Base-by-base conservation (phyloP, 2,113 vertebrate genomes). In the Callionymus lyra region DNA sequence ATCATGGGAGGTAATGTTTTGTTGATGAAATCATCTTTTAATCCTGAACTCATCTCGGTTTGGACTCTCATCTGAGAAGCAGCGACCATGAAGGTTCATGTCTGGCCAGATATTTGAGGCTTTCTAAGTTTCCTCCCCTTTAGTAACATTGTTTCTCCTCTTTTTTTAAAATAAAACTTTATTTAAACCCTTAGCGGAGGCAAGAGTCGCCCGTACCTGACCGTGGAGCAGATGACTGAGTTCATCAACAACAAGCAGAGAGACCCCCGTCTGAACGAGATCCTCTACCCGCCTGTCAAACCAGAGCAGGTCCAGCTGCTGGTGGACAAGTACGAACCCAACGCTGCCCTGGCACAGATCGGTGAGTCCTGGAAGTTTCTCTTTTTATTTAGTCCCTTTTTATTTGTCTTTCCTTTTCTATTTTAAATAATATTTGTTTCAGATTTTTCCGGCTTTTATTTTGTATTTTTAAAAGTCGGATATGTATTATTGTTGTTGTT, bases 261-360 rank as follows among this genome's bases (percentile, higher is more conserved):
- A 41, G 94, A 98, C 79, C 93, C 94, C 14, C 86, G 94, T 3
- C 83, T 98, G 50, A 98, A 98, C 33, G 94, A 97, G 87, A 97
- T 98, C 41, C 90, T 98, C 43, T 98, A 95, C 68, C 95, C 95
- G 4, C 94, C 92, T 0, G 83, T 99, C 68, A 98, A 97, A 67
- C 85, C 92, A 16, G 93, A 93, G 9, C 95, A 99, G 83, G 94
- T 99, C 57, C 94, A 99, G 69, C 72, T 83, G 34, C 79, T 99
- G 80, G 88, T 98, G 73, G 95, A 99, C 79, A 99, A 97, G 68
- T 98, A 94, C 6, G 95, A 99, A 65, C 88, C 90, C 16, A 92
- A 91, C 47, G 72, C 44, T 36, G 81, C 74, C 32, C 80, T 97
- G 11, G 89, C 86, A 40, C 86, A 85, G 70, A 93, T 89, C 91